phyloP scores from a whole-genome alignment of 2,888 invertebrate species.

The Eristalinus sepulchralis region DNA sequence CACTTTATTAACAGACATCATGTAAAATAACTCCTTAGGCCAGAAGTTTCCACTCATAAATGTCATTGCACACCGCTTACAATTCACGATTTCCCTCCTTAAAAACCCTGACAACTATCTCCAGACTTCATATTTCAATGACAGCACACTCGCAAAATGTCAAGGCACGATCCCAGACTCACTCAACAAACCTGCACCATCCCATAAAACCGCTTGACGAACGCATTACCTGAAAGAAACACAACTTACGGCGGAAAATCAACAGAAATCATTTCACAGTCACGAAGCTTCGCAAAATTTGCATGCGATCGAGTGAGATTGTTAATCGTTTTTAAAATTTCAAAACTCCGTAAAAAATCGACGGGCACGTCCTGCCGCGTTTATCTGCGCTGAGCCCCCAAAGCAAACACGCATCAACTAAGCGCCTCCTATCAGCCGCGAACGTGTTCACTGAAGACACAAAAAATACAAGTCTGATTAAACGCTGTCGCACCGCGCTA shows the following conservation, averaged over 20 bases:
- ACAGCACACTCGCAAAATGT: background rate
- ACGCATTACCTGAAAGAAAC: background rate
- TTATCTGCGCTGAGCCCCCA: slow-evolving; percentile 1
- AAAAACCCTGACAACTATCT: background rate
- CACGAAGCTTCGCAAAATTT: background rate
- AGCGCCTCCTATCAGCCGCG: background rate
- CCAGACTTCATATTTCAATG: background rate
- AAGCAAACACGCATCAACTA: background rate
- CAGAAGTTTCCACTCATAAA: too few relatives aligned
- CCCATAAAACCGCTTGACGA: background rate
- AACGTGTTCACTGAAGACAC: slow-evolving; percentile 30
- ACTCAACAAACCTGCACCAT: background rate
- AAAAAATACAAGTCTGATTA: slow-evolving; percentile 34
- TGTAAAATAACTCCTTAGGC: too few relatives aligned
- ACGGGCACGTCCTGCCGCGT: slow-evolving; percentile 24
- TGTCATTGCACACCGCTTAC: background rate
- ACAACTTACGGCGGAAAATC: background rate
- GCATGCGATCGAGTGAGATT: slow-evolving; percentile 10
- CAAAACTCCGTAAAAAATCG: slow-evolving; percentile 19
- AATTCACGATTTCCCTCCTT: background rate
- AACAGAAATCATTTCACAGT: background rate
- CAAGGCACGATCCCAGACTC: background rate
- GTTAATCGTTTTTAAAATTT: slow-evolving; percentile 10
- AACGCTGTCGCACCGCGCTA: background rate
- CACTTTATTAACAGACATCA: too few relatives aligned